Percentiles rank a stretch among this genome's conserved stretches.
Evolutionary conservation across 2,797 vertebrate species (phyloP).

Genomic region (Poecile montanus): DNA sequence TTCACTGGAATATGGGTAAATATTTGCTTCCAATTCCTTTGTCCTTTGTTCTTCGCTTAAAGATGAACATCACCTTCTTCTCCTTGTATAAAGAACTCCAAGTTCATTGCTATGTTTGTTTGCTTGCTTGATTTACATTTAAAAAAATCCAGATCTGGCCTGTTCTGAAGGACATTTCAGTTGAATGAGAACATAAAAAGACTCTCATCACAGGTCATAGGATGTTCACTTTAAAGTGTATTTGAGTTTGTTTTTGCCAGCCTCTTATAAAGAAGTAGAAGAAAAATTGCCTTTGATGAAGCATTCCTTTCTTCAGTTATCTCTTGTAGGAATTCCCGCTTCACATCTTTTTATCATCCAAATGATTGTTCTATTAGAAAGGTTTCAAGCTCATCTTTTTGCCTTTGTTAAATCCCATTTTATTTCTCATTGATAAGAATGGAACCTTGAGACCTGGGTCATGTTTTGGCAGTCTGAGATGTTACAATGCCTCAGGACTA

Average conservation of each 20-base stretch:
- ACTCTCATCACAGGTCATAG: background rate
- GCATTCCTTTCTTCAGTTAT: conserved; percentile 5
- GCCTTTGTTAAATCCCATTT: background rate
- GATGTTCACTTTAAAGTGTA: background rate
- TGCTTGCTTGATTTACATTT: background rate
- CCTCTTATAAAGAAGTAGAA: background rate
- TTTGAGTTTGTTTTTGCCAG: background rate
- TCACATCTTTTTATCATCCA: conserved; percentile 13
- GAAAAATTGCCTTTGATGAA: conserved; percentile 25
- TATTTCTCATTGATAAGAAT: conserved; percentile 13
- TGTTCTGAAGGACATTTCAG: background rate
- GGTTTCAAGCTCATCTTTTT: conserved; percentile 7
- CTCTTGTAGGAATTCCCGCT: conserved; percentile 22
- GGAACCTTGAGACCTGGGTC: background rate
- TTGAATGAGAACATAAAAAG: background rate
- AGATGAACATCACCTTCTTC: background rate
- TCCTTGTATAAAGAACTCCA: background rate
- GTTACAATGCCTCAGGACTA: background rate
- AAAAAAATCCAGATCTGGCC: background rate
- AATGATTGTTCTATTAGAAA: conserved; percentile 8
- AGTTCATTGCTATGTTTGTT: background rate
- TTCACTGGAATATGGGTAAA: background rate
- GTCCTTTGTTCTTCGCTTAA: background rate
- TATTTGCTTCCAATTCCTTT: background rate
- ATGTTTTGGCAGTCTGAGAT: background rate